Evolutionary conservation across 2,797 vertebrate genomes (phyloP), one percentile per base, ranked within the genome.

Genomic region (Glossophaga mutica): DNA sequence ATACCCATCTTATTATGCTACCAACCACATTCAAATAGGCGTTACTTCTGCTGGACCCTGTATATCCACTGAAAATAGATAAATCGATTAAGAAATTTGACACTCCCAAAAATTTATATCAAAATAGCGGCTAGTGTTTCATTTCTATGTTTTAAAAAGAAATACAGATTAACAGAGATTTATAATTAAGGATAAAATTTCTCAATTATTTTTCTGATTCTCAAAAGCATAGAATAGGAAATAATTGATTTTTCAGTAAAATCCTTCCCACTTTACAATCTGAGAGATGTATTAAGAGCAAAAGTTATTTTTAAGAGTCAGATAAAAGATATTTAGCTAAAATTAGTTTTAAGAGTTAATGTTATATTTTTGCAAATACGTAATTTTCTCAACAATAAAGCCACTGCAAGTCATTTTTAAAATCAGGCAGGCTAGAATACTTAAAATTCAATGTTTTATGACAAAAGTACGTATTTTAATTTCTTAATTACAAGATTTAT

Each of bases 401-500:
- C 2, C 48, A 87, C 6, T 95, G 0, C 6, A 90, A 88, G 73
- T 73, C 32, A 44, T 71, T 74, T 93, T 94, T 76, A 39, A 29
- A 83, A 81, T 46, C 48, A 96, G 32, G 48, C 10, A 93, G 39
- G 50, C 44, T 81, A 84, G 59, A 90, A 94, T 67, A 83, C 19
- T 89, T 88, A 73, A 79, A 93, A 94, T 76, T 84, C 39, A 87
- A 71, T 39, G 10, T 82, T 73, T 93, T 73, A 95, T 68, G 34
- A 95, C 1, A 96, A 90, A 93, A 94, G 14, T 86, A 85, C 6
- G 74, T 74, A 81, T 73, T 95, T 89, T 48, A 87, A 86, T 84
- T 94, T 95, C 57, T 73, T 74, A 95, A 88, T 97, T 96, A 91
- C 7, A 94, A 86, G 29, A 52, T 73, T 89, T 96, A 85, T 91